Percentiles rank a stretch among this genome's conserved stretches.
Conservation (phyloP, 1,140 invertebrate genomes). For the Augochlora pura region DNA sequence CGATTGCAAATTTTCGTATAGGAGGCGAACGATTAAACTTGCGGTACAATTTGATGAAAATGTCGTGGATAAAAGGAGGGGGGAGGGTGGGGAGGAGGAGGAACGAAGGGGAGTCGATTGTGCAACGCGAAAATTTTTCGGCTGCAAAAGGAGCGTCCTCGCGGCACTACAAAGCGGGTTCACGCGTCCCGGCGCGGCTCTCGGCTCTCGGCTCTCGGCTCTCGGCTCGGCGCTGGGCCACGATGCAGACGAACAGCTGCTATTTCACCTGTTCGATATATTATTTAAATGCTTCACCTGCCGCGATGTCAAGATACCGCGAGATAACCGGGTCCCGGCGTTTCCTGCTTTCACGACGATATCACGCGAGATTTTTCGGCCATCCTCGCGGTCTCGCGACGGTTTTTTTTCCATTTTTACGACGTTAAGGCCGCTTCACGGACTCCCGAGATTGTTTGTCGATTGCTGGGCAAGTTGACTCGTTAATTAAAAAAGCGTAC, state of each 20-base stretch:
- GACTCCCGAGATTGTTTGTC: not conserved
- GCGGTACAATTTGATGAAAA: no score
- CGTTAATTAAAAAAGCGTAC: no score
- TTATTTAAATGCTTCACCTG: conserved; percentile 74
- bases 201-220: no score
- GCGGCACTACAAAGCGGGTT: conserved; percentile 48
- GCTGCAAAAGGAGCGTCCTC: conserved; percentile 28
- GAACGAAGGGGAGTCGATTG: not conserved
- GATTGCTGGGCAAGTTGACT: no score
- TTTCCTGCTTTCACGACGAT: conserved; percentile 61
- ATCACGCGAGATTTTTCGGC: conserved; percentile 29
- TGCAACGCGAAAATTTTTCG: conserved; percentile 12
- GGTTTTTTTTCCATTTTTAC: not conserved
- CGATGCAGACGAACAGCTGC: conserved; percentile 67
- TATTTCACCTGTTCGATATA: conserved; percentile 74
- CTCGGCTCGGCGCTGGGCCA: conserved; percentile 26
- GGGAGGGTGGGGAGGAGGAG: not conserved
- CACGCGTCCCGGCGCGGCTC: conserved; percentile 31
- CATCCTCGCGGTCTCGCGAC: not conserved
- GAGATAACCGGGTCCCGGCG: conserved; percentile 56
- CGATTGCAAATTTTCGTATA: no score
- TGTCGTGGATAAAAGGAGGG: no score
- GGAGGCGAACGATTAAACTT: not conserved
- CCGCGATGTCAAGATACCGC: conserved; percentile 67
- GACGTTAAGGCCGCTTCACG: no score